Evolutionary conservation across 2,113 vertebrate species (phyloP), one percentile per base, ranked within the genome.

Genomic region (Empidonax alnorum): DNA sequence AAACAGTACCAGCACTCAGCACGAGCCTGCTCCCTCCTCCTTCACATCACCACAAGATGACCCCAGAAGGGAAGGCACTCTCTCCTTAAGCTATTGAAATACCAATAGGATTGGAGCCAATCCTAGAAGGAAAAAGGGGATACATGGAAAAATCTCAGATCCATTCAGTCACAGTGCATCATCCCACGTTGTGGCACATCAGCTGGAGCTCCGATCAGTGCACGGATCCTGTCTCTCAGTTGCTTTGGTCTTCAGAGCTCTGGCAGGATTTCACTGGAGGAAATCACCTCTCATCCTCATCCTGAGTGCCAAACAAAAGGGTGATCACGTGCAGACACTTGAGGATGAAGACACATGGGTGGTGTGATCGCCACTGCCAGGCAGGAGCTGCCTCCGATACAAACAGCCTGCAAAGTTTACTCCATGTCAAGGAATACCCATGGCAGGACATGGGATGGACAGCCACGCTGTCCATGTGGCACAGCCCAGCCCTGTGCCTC

Each of bases 391-490:
- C 28, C 39, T 63, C 49, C 4, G 0, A 12, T 28, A 12, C 1
- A 1, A 27, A 12, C 35, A 87, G 31, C n/a, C 72, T n/a, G 53
- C 44, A 74, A 30, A 27, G 21, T 14, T 41, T 6, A 15, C 5
- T 31, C 73, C 3, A 0, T 42, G 22, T 37, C 42, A 56, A 22
- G 47, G 47, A 53, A 16, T 3, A 22, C 0, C 0, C 6, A 4
- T 24, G 56, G 50, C 63, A 28, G 1, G 24, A 7, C 61, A 24
- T 0, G 16, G 69, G 31, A 37, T 58, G 86, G 55, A 8, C 22
- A 30, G 23, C 30, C 44, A 17, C 2, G 0, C 1, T 14, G 41
- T 25, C 12, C 5, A 0, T 22, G 52, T 6, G 17, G 33, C 71
- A 59, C 31, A 18, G 75, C 76, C 28, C 44, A 68, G 44, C 73